These are phyloP conservation scores for Esperia sulphurella DNA, from an alignment of 2,888 invertebrate species.

Conservation along the genomic window DNA sequence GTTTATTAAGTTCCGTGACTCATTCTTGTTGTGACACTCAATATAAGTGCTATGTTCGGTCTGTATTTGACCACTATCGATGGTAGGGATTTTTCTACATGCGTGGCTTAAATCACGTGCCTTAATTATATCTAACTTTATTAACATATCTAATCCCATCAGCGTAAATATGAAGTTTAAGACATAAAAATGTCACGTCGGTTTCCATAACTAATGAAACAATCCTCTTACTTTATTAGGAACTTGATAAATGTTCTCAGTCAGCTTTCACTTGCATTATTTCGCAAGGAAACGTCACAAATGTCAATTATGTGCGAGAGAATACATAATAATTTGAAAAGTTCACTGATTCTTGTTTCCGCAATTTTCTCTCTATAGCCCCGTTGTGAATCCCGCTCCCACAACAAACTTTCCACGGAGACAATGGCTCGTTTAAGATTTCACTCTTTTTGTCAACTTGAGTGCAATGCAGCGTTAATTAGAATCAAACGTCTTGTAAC, in stretches of 20 bases:
- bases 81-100: no score
- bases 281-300: constrained; percentile 2
- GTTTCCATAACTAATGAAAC: no score
- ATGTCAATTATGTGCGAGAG: constrained; percentile 13
- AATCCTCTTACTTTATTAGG: no score
- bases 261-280: neutral
- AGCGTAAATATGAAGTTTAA: no score
- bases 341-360: constrained; percentile 42
- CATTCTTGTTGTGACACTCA: no score
- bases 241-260: neutral
- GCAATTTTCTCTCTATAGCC: constrained; percentile 52
- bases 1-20: no score
- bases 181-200: no score
- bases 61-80: no score
- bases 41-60: no score
- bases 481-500: constrained; percentile 43
- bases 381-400: constrained; percentile 41
- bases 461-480: constrained; percentile 51
- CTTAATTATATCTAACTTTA: no score
- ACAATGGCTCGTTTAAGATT: constrained; percentile 70
- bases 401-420: constrained; percentile 63
- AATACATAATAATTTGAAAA: constrained; percentile 31
- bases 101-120: no score
- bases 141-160: no score
- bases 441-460: constrained; percentile 73